phyloP scores from a whole-genome alignment of 2,888 invertebrate species.

The Stenichneumon culpator region DNA sequence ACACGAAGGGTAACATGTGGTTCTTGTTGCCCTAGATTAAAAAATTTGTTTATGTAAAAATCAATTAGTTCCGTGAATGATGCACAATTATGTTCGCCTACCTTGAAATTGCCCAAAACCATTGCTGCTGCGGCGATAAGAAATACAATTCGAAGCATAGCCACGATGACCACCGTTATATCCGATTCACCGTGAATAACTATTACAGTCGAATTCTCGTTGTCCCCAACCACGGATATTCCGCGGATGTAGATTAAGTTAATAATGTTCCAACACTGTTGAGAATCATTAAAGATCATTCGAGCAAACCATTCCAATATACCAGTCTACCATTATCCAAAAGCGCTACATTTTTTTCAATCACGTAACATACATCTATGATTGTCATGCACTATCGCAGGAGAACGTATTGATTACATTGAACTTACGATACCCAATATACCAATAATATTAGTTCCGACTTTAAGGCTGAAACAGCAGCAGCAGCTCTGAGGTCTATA shows the following conservation, averaged over 20 bases:
- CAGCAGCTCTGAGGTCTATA: not conserved
- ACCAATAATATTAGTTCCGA: not conserved
- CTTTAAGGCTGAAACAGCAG: constrained; percentile 9
- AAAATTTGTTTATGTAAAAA: not conserved
- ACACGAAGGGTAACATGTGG: not conserved
- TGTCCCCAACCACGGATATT: not conserved
- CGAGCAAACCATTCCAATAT: not conserved
- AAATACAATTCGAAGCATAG: not conserved
- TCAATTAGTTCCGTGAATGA: not conserved
- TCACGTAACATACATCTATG: not conserved
- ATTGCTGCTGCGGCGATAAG: not conserved
- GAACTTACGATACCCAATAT: not conserved
- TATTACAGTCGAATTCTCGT: not conserved
- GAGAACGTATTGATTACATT: not conserved
- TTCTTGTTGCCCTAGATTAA: not conserved
- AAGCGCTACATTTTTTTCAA: not conserved
- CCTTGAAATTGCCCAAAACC: not conserved
- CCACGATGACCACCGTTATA: not conserved
- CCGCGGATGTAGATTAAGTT: not conserved
- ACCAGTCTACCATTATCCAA: not conserved
- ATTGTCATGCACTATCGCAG: not conserved
- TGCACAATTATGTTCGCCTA: not conserved
- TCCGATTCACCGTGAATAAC: not conserved
- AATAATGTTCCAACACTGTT: not conserved
- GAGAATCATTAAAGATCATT: not conserved